Evolutionary conservation across 2,888 invertebrate genomes (phyloP).

Genomic region (Strigamia maritima): DNA sequence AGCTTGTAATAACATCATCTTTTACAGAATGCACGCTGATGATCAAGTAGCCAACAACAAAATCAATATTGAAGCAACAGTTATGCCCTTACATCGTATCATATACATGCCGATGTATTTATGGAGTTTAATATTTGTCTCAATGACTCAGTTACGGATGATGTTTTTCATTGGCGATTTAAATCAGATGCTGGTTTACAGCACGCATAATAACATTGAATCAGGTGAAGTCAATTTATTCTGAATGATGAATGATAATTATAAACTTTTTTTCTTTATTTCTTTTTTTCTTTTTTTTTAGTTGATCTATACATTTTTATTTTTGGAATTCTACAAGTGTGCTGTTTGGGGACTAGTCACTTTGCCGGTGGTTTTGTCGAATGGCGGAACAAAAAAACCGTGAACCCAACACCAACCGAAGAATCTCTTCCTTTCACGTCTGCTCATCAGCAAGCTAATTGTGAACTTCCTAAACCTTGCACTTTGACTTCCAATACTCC

Average conservation of each 20-base stretch:
- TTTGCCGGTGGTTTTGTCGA: slow-evolving; percentile 36
- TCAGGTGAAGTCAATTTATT: neutral
- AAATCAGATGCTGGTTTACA: slow-evolving; percentile 20
- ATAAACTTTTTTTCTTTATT: too few species aligned
- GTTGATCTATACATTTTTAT: slow-evolving; percentile 35
- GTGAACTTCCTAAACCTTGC: neutral
- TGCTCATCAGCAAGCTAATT: neutral
- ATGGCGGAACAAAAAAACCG: slow-evolving; percentile 3
- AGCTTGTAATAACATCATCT: neutral
- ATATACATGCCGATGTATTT: slow-evolving; percentile 36
- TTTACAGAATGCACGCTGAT: neutral
- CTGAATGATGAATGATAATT: too few species aligned
- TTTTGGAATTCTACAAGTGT: slow-evolving; percentile 34
- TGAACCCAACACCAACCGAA: neutral
- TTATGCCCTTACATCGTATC: slow-evolving; percentile 25
- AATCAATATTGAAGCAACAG: neutral
- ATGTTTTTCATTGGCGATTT: slow-evolving; percentile 35
- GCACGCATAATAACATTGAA: slow-evolving; percentile 9
- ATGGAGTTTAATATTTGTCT: slow-evolving; percentile 23
- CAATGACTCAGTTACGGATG: slow-evolving; percentile 28
- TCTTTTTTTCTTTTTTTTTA: neutral
- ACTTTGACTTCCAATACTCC: neutral
- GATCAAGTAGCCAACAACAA: neutral
- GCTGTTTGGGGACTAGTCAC: slow-evolving; percentile 35
- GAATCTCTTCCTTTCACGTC: neutral